Evolutionary conservation across 2,888 invertebrate genomes (phyloP).

Genomic region (Megamerina dolium): DNA sequence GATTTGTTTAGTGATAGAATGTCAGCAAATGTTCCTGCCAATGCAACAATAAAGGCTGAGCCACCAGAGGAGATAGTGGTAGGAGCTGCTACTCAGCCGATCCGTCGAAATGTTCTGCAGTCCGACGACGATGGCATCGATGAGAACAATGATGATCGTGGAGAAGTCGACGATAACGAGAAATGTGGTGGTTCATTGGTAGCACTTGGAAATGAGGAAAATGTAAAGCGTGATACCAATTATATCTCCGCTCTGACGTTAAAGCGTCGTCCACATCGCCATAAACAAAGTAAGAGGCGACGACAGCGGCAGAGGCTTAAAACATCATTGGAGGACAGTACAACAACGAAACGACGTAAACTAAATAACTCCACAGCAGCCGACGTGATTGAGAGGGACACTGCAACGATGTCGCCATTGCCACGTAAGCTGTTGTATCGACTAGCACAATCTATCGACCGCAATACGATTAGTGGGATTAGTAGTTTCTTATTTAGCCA

Average conservation of each 20-base stretch:
- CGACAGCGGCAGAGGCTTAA: slow-evolving; percentile 26
- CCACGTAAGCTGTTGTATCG: slow-evolving; percentile 32
- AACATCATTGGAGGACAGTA: slow-evolving; percentile 15
- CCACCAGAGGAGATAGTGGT: slow-evolving; percentile 10
- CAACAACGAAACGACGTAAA: slow-evolving; percentile 32
- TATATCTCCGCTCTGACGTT: slow-evolving; percentile 37
- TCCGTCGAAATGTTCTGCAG: not conserved
- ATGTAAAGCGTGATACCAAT: slow-evolving; percentile 31
- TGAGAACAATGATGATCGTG: slow-evolving; percentile 21
- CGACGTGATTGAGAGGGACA: slow-evolving; percentile 18
- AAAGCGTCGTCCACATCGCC: slow-evolving; percentile 19
- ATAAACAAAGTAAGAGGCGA: slow-evolving; percentile 22
- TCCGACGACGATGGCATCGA: slow-evolving; percentile 20
- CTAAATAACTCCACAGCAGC: slow-evolving; percentile 14
- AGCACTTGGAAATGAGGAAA: slow-evolving; percentile 28
- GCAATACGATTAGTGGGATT: slow-evolving; percentile 27
- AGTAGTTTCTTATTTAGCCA: slow-evolving; percentile 25
- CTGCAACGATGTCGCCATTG: slow-evolving; percentile 23
- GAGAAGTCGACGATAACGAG: slow-evolving; percentile 16
- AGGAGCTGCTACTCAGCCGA: not conserved
- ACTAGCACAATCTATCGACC: slow-evolving; percentile 32
- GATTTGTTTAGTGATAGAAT: slow-evolving; percentile 26
- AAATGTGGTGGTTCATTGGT: too few relatives aligned
- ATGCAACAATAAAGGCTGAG: slow-evolving; percentile 21
- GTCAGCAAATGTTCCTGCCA: slow-evolving; percentile 11